A percentile compares a stretch with the other conserved stretches of the same genome.
phyloP scores from a whole-genome alignment of 2,113 vertebrate species.

The Campylomormyrus numenius region DNA sequence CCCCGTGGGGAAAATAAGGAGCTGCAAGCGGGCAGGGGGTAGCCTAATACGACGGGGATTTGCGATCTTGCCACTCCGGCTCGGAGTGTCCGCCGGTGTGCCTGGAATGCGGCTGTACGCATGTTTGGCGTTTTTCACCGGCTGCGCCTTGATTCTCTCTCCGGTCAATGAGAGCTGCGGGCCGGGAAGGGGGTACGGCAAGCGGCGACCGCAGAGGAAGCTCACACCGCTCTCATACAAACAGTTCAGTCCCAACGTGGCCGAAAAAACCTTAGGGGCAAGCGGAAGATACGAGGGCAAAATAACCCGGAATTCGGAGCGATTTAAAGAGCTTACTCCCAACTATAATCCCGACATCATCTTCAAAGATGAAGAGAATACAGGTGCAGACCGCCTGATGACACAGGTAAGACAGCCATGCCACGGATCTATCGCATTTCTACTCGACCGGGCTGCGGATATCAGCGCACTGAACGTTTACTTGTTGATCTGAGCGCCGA shows the following conservation, averaged over 20 bases:
- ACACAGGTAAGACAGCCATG: slow-evolving; percentile 72
- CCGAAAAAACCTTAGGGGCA: slow-evolving; percentile 87
- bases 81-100: slow-evolving; percentile 33
- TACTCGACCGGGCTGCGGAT: slow-evolving; percentile 1
- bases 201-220: slow-evolving; percentile 78
- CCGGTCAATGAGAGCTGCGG: slow-evolving; percentile 73
- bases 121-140: slow-evolving; percentile 63
- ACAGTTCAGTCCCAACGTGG: slow-evolving; percentile 88
- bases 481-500: background rate
- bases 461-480: slow-evolving; percentile 2
- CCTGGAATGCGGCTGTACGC: slow-evolving; percentile 70
- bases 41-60: slow-evolving; percentile 23
- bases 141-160: slow-evolving; percentile 68
- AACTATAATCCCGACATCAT: slow-evolving; percentile 98
- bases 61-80: slow-evolving; percentile 30
- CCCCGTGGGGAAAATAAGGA: slow-evolving; percentile 37
- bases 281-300: slow-evolving; percentile 91
- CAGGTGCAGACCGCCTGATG: slow-evolving; percentile 93
- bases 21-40: slow-evolving; percentile 34
- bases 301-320: slow-evolving; percentile 81
- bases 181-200: slow-evolving; percentile 85
- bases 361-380: slow-evolving; percentile 98
- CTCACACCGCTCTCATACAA: slow-evolving; percentile 83
- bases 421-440: background rate
- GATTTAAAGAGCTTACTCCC: slow-evolving; percentile 89